Evolutionary conservation across 64 coral and sea anemone genomes (phyloP).

Genomic region (Cladopsammia gracilis): DNA sequence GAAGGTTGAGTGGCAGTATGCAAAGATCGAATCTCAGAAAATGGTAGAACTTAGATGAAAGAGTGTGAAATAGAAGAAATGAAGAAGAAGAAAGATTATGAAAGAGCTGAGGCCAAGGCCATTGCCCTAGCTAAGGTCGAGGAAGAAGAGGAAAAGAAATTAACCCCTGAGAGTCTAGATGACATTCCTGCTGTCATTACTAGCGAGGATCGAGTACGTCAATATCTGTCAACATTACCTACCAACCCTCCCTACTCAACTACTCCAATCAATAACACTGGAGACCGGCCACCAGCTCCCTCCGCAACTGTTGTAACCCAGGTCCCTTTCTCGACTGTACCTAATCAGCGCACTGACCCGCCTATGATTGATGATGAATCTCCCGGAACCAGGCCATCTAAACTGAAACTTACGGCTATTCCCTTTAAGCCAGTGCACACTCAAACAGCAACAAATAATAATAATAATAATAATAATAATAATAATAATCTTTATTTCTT

Average conservation of each 20-base stretch:
- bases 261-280: too few relatives aligned
- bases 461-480: too few relatives aligned
- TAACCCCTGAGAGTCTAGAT: neutral
- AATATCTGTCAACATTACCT: too few relatives aligned
- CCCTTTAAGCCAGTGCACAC: neutral
- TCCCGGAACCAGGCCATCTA: neutral
- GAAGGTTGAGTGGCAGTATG: conserved; percentile 18
- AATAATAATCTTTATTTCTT: too few relatives aligned
- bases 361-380: neutral
- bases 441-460: too few relatives aligned
- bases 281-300: too few relatives aligned
- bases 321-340: neutral
- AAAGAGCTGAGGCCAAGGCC: too few relatives aligned
- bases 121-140: too few relatives aligned
- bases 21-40: neutral
- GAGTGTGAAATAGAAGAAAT: conserved; percentile 42
- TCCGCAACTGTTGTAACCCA: neutral
- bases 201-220: too few relatives aligned
- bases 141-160: neutral
- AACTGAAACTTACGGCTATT: neutral
- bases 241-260: too few relatives aligned
- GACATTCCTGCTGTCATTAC: too few relatives aligned
- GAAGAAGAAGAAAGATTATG: neutral
- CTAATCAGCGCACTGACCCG: neutral
- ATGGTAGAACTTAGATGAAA: conserved; percentile 23